Evolutionary conservation across 2,888 invertebrate species (phyloP), one percentile per base, ranked within the genome.

Genomic region (Lycophotia porphyrea): DNA sequence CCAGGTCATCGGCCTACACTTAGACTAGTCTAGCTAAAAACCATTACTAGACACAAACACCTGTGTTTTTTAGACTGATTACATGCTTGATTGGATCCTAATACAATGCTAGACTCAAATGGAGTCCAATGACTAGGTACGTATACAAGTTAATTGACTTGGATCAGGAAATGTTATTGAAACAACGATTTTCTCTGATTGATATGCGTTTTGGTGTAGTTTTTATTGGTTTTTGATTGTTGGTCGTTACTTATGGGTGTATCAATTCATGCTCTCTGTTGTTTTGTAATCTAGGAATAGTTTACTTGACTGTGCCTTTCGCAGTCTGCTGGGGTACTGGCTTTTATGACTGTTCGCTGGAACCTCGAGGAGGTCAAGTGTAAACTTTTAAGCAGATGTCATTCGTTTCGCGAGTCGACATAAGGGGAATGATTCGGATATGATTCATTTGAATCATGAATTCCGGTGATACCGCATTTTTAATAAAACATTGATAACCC

Each of bases 21-120:
- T 31, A 68, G 68, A 74, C 77, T 64, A 64, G 84, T 80, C 82
- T 81, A 84, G 44, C 72, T 82, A 78, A 58, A 82, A 81, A 27
- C 81, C 71, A 87, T 85, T 82, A 87, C 63, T 81, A 69, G 74
- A 74, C 61, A 74, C 80, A 84, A 82, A 86, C 81, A 85, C 81
- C 81, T 85, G 76, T 82, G 78, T 81, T 80, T 85, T 87, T 88
- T 84, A 21, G 68, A 63, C 61, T 80, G 79, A 86, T 87, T 86
- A 86, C 44, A 84, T 80, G 86, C 65, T 71, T 81, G 87, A 88
- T 88, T 88, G 82, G 75, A 72, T 86, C 75, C 76, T 74, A 74
- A 79, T 80, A 87, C 72, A 78, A 81, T 71, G 61, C 66, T 47
- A 65, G 63, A 80, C 71, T 80, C 64, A 67, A 78, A 87, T 74